Conservation (phyloP, 1,140 invertebrate species). For the Rhynchophorus ferrugineus region DNA sequence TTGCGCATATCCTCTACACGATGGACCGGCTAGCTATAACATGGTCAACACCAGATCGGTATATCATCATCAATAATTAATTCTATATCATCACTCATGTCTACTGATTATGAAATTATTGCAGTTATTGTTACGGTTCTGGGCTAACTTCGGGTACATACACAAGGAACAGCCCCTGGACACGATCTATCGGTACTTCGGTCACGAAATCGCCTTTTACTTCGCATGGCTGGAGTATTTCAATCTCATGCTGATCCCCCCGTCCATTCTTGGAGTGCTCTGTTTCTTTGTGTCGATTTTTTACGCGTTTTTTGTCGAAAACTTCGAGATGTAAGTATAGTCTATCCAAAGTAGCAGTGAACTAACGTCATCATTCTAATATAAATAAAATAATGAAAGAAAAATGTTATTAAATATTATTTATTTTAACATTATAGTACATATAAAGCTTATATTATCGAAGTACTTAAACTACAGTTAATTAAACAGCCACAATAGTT, state of each 20-base stretch:
- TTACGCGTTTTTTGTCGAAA: constrained; percentile 3
- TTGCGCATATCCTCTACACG: constrained; percentile 58
- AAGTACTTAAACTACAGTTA: too few species aligned
- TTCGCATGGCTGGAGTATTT: constrained; percentile 49
- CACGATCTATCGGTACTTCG: constrained; percentile 37
- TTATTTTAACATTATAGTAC: too few species aligned
- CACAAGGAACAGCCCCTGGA: constrained; percentile 40
- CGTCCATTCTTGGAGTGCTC: constrained; percentile 44
- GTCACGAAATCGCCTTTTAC: constrained; percentile 41
- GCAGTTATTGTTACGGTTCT: constrained; percentile 31
- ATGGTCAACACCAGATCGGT: constrained; percentile 8
- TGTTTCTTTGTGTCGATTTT: constrained; percentile 20
- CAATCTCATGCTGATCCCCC: constrained; percentile 48
- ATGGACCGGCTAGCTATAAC: constrained; percentile 37
- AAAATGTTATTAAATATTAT: too few species aligned
- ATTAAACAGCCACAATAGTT: too few species aligned
- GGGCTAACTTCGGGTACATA: constrained; percentile 44
- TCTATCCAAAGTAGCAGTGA: too few species aligned
- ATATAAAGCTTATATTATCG: too few species aligned
- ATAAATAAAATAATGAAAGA: too few species aligned
- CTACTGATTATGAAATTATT: background rate
- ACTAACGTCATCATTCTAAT: too few species aligned
- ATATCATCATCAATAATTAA: background rate
- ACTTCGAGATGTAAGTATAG: constrained; percentile 10
- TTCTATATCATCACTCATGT: background rate